A percentile compares a stretch with the other conserved stretches of the same genome.
phyloP scores from a whole-genome alignment of 2,888 invertebrate genomes.

The Ennomos fuscantarius region DNA sequence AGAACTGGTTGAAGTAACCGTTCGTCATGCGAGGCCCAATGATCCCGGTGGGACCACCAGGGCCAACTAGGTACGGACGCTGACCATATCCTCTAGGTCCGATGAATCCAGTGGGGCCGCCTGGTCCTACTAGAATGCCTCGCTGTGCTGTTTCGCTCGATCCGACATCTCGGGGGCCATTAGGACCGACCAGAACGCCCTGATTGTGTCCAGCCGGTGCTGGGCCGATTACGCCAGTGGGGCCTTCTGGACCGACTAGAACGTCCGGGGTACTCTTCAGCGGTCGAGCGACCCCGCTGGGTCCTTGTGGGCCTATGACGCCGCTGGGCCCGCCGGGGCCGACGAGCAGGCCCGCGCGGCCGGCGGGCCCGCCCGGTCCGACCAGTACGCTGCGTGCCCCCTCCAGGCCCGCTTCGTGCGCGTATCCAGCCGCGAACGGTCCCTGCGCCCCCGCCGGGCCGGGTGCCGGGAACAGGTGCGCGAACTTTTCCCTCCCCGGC shows the following conservation, averaged over 20 bases:
- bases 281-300: background rate
- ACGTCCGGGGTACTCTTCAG: conserved; percentile 50
- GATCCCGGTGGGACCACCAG: conserved; percentile 67
- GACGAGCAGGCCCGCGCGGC: conserved; percentile 39
- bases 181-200: conserved; percentile 57
- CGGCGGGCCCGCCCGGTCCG: conserved; percentile 52
- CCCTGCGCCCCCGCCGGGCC: conserved; percentile 33
- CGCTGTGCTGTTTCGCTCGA: conserved; percentile 51
- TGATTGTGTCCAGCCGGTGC: conserved; percentile 23
- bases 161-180: conserved; percentile 46
- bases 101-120: conserved; percentile 59
- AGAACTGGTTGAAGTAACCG: conserved; percentile 43
- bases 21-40: conserved; percentile 49
- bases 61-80: conserved; percentile 68
- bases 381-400: conserved; percentile 41
- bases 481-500: conserved; percentile 51
- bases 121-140: conserved; percentile 76
- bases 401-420: conserved; percentile 34
- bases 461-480: conserved; percentile 53
- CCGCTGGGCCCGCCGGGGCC: conserved; percentile 54
- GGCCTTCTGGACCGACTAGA: conserved; percentile 73
- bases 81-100: conserved; percentile 47
- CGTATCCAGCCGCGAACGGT: conserved; percentile 42
- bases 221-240: conserved; percentile 48
- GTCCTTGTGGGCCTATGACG: conserved; percentile 34